A percentile compares a stretch with the other conserved stretches of the same genome.
phyloP scores from a whole-genome alignment of 2,888 invertebrate species.

The Ecliptopera silaceata region DNA sequence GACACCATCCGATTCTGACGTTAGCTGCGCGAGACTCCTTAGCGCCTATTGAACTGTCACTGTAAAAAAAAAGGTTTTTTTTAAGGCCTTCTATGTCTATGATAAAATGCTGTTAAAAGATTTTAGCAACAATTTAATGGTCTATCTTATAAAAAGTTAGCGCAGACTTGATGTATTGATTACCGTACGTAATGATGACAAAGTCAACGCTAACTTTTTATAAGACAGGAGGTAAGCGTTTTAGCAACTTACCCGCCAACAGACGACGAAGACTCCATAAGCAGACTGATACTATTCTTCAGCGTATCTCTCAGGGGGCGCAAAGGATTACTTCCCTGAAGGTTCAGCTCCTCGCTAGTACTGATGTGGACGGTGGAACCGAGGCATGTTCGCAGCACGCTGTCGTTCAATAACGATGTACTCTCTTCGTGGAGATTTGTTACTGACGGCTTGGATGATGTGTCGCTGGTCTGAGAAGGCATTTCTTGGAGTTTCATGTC shows the following conservation, averaged over 20 bases:
- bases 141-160: too few species aligned
- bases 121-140: too few species aligned
- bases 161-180: too few species aligned
- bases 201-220: too few species aligned
- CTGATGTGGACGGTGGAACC: conserved; percentile 70
- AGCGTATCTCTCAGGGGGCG: conserved; percentile 70
- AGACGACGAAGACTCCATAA: conserved; percentile 68
- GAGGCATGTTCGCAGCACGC: conserved; percentile 59
- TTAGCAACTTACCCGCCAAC: conserved; percentile 50
- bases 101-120: too few species aligned
- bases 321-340: conserved; percentile 65
- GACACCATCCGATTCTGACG: conserved; percentile 76
- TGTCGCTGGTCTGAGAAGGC: conserved; percentile 58
- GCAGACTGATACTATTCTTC: conserved; percentile 72
- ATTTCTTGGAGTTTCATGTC: conserved; percentile 71
- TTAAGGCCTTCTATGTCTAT: too few species aligned
- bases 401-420: conserved; percentile 59
- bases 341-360: conserved; percentile 67
- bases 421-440: conserved; percentile 42
- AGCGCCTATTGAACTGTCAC: conserved; percentile 44
- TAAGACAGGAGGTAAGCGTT: too few species aligned
- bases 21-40: conserved; percentile 45
- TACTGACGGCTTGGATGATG: conserved; percentile 42
- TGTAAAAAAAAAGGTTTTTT: conserved; percentile 29
- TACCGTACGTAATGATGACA: too few species aligned